Percentiles rank a stretch among this genome's conserved stretches.
These are phyloP conservation scores for Anas acuta DNA, from an alignment of 2,797 vertebrate genomes.

Conservation along the genomic window DNA sequence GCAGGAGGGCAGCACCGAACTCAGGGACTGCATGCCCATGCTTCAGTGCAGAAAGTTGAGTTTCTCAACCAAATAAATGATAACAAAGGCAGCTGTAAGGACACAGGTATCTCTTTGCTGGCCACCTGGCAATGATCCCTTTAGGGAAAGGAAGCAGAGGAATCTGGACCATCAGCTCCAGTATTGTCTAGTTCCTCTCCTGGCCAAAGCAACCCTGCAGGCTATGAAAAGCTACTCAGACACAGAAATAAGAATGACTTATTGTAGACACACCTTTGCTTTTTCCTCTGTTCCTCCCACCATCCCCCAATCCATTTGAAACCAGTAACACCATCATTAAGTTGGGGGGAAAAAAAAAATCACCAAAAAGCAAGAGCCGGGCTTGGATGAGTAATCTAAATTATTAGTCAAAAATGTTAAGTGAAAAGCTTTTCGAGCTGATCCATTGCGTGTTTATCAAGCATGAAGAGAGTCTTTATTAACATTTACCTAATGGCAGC, in stretches of 20 bases:
- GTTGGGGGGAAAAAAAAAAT: neutral
- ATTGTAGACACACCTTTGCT: neutral
- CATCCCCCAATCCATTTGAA: neutral
- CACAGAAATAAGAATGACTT: neutral
- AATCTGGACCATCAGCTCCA: neutral
- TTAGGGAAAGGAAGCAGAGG: neutral
- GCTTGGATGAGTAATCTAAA: neutral
- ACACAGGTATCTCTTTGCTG: neutral
- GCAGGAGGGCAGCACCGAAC: neutral
- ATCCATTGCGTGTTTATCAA: neutral
- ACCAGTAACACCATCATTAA: neutral
- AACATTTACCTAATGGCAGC: neutral
- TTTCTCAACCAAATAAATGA: neutral
- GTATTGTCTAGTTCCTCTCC: rapidly evolving
- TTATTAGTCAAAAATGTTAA: neutral
- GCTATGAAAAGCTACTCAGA: neutral
- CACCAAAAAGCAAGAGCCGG: neutral
- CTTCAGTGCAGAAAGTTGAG: neutral
- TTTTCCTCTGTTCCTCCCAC: neutral
- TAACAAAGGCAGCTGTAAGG: neutral
- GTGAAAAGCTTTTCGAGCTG: neutral
- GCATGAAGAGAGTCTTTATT: neutral
- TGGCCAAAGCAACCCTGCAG: neutral
- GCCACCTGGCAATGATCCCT: neutral
- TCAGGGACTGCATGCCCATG: neutral